A percentile compares a stretch with the other conserved stretches of the same genome.
Evolutionary conservation across 2,797 vertebrate species (phyloP).

Genomic region (Centropyge bicolor): DNA sequence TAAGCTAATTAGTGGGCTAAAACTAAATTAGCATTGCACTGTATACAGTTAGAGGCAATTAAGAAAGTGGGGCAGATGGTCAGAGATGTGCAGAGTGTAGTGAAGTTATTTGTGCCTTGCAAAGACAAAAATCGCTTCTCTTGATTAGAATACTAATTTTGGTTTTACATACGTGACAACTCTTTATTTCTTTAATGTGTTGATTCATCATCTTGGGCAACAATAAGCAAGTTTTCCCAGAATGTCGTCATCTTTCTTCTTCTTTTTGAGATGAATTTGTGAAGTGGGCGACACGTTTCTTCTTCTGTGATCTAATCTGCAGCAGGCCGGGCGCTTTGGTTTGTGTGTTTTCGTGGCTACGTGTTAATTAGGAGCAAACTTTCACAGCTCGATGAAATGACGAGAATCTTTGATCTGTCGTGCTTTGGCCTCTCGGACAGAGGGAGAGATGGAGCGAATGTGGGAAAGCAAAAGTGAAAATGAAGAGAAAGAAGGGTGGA

Average conservation of each 20-base stretch:
- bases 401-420: conserved; percentile 51
- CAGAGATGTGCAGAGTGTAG: conserved; percentile 13
- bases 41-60: conserved; percentile 48
- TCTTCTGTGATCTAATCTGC: conserved; percentile 38
- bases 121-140: not conserved
- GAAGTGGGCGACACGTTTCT: conserved; percentile 24
- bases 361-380: conserved; percentile 52
- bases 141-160: not conserved
- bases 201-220: not conserved
- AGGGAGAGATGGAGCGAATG: not conserved
- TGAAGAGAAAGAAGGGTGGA: not conserved
- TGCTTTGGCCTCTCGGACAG: conserved; percentile 27
- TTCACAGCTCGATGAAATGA: conserved; percentile 24
- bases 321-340: not conserved
- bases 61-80: conserved; percentile 57
- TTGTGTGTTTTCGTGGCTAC: conserved; percentile 25
- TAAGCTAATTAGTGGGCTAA: conserved; percentile 63
- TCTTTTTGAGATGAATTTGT: conserved; percentile 18
- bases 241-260: not conserved
- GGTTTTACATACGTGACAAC: not conserved
- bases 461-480: not conserved
- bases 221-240: conserved; percentile 11
- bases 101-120: not conserved
- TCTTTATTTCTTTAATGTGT: not conserved
- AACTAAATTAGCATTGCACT: conserved; percentile 41